Evolutionary conservation across 2,797 vertebrate genomes (phyloP).

Genomic region (Labroides dimidiatus): DNA sequence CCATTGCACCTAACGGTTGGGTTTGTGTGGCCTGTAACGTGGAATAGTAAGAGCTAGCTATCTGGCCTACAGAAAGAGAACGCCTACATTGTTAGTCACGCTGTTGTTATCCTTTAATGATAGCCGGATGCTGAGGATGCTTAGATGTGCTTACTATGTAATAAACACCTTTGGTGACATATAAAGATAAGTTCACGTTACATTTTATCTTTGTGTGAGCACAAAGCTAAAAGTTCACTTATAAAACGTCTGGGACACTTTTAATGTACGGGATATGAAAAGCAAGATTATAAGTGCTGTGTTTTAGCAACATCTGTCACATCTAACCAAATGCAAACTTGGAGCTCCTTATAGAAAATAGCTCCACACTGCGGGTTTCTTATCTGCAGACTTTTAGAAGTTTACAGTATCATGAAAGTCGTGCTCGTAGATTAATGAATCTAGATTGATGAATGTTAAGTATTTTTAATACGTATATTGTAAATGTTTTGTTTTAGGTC

Average conservation of each 20-base stretch:
- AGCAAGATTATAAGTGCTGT: neutral
- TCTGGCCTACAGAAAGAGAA: slow-evolving; percentile 48
- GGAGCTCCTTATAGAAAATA: neutral
- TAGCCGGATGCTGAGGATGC: neutral
- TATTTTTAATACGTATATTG: too few relatives aligned
- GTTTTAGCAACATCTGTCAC: neutral
- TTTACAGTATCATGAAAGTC: too few relatives aligned
- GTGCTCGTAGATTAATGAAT: too few relatives aligned
- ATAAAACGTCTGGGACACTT: slow-evolving; percentile 2
- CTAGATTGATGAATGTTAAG: too few relatives aligned
- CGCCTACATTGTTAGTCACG: slow-evolving; percentile 28
- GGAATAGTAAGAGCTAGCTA: slow-evolving; percentile 26
- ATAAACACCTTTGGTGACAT: neutral
- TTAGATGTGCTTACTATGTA: neutral
- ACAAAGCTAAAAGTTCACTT: neutral
- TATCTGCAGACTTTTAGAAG: too few relatives aligned
- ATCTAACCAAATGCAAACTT: neutral
- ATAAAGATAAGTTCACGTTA: neutral
- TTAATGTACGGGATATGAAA: slow-evolving; percentile 12
- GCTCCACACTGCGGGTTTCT: neutral
- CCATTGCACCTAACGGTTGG: neutral
- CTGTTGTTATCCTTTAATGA: neutral
- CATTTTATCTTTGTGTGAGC: neutral
- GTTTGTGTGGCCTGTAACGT: slow-evolving; percentile 36
- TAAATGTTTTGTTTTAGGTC: too few relatives aligned